These are phyloP conservation scores for Seira ritae DNA, from an alignment of 2,888 invertebrate species.

Conservation along the genomic window DNA sequence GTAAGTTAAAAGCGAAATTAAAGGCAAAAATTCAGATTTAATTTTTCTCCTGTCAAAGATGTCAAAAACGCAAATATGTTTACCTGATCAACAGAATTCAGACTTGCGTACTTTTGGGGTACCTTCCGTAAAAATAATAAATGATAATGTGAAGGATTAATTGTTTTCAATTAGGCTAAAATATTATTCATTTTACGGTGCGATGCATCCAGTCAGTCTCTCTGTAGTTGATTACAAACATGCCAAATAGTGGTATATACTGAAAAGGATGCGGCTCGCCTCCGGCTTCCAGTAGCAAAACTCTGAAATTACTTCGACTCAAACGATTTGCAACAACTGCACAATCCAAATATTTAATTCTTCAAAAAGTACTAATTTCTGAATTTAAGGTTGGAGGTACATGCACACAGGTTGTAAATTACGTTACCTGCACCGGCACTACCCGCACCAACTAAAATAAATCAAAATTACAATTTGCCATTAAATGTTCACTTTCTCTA, in stretches of 20 bases:
- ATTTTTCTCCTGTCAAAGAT: background rate
- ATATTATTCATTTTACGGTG: too few species aligned
- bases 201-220: conserved; percentile 56
- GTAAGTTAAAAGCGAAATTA: background rate
- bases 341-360: too few species aligned
- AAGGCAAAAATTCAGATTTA: background rate
- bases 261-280: conserved; percentile 59
- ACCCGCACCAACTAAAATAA: conserved; percentile 29
- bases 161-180: too few species aligned
- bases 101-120: conserved; percentile 48
- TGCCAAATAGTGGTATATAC: conserved; percentile 57
- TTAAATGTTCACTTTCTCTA: too few species aligned
- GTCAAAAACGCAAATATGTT: background rate
- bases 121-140: too few species aligned
- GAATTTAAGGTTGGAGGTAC: too few species aligned
- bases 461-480: too few species aligned
- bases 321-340: conserved; percentile 30
- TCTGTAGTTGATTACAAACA: conserved; percentile 61
- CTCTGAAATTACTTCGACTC: conserved; percentile 17
- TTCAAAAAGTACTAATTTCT: too few species aligned
- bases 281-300: conserved; percentile 40
- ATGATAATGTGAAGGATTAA: too few species aligned
- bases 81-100: conserved; percentile 52
- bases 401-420: too few species aligned
- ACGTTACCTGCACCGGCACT: too few species aligned